phyloP scores from a whole-genome alignment of 2,797 vertebrate species.

The Ceryle rudis region DNA sequence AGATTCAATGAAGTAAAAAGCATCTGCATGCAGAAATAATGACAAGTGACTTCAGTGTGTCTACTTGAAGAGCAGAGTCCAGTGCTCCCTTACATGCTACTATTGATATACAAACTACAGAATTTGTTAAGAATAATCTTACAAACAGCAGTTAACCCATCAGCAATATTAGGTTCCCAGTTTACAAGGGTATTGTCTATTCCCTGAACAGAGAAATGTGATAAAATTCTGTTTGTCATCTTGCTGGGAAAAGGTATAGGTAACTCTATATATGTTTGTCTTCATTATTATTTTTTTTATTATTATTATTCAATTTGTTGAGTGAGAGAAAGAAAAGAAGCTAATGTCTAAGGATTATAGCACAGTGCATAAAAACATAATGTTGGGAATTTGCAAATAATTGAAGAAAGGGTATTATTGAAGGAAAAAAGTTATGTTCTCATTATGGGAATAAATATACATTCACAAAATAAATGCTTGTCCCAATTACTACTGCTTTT shows the following conservation, averaged over 20 bases:
- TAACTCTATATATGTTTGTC: constrained; percentile 35
- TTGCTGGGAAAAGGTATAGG: constrained; percentile 27
- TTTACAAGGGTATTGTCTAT: neutral
- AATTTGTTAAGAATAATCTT: neutral
- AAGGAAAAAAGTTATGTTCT: constrained; percentile 34
- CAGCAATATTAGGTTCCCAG: neutral
- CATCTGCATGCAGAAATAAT: neutral
- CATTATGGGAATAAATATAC: constrained; percentile 7
- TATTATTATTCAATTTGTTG: neutral
- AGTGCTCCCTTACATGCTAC: neutral
- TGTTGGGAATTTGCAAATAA: constrained; percentile 41
- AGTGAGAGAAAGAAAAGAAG: constrained; percentile 10
- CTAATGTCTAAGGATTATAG: constrained; percentile 33
- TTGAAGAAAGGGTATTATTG: constrained; percentile 22
- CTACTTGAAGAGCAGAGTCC: neutral
- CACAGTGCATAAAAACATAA: constrained; percentile 13
- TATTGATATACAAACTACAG: neutral
- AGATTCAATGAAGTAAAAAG: neutral
- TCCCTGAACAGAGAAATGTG: neutral
- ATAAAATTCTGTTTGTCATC: neutral
- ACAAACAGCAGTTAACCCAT: neutral
- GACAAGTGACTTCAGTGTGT: neutral
- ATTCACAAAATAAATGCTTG: constrained; percentile 17
- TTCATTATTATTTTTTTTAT: neutral
- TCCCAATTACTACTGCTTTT: neutral